phyloP scores from a whole-genome alignment of 1,140 invertebrate genomes.

The Magallana ariakensis region DNA sequence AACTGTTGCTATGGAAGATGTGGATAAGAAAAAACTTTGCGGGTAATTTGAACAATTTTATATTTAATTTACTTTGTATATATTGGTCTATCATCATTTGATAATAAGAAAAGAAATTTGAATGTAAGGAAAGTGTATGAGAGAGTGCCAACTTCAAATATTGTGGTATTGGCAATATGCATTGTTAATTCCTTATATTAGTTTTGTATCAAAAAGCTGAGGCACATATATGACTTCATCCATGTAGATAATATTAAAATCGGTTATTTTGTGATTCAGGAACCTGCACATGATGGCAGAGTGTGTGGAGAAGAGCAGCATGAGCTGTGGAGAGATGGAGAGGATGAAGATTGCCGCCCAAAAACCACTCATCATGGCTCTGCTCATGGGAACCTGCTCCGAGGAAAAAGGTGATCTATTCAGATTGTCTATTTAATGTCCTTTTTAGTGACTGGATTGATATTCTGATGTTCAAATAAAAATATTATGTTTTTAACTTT shows the following conservation, averaged over 20 bases:
- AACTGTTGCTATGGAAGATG: not conserved
- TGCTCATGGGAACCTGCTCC: constrained; percentile 5
- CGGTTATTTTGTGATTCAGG: not conserved
- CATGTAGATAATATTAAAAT: no score
- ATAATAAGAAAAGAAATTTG: no score
- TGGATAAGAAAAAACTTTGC: not conserved
- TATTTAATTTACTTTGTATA: no score
- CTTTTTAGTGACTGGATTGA: not conserved
- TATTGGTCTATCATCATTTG: no score
- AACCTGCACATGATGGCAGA: constrained; percentile 8
- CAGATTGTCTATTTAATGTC: not conserved
- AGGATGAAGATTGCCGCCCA: constrained; percentile 4
- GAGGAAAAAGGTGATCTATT: not conserved
- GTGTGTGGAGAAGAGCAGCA: constrained; percentile 12
- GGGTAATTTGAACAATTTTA: not conserved
- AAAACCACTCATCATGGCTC: not conserved
- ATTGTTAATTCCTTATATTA: no score
- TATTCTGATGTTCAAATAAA: not conserved
- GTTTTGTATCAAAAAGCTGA: no score
- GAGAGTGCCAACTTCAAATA: no score
- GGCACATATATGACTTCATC: no score
- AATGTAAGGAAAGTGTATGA: no score
- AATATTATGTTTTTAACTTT: not conserved
- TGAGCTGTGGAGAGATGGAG: not conserved
- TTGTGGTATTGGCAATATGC: no score